A percentile compares a stretch with the other conserved stretches of the same genome.
Evolutionary conservation across 2,797 vertebrate species (phyloP).

Genomic region (Euthynnus affinis): DNA sequence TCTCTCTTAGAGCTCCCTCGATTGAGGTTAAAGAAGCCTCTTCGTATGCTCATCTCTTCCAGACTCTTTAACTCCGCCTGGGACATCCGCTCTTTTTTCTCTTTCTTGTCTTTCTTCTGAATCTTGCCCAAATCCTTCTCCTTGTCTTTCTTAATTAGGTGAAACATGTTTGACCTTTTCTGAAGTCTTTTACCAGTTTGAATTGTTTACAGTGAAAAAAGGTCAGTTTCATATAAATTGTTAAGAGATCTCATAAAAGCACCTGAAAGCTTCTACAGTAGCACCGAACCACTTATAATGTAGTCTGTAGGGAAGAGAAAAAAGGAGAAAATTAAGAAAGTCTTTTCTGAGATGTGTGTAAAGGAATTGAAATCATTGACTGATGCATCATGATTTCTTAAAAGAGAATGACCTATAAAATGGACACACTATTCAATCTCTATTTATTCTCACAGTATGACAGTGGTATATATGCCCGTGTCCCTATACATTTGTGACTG

Average conservation of each 20-base stretch:
- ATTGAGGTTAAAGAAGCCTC: conserved; percentile 95
- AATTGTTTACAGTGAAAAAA: conserved; percentile 21
- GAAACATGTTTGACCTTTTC: conserved; percentile 80
- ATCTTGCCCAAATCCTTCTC: conserved; percentile 82
- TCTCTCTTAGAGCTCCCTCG: conserved; percentile 92
- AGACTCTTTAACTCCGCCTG: conserved; percentile 85
- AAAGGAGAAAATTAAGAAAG: background rate
- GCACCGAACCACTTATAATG: background rate
- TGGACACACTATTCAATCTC: background rate
- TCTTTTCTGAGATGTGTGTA: background rate
- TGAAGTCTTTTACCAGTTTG: conserved; percentile 8
- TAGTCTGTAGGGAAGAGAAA: conserved; percentile 44
- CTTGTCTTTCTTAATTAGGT: conserved; percentile 87
- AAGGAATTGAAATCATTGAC: background rate
- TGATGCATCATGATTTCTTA: conserved; percentile 8
- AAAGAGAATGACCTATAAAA: background rate
- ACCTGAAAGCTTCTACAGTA: background rate
- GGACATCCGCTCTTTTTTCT: conserved; percentile 87
- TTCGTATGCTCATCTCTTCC: conserved; percentile 95
- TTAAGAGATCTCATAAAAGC: background rate
- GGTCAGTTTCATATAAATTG: conserved; percentile 11
- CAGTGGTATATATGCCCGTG: background rate
- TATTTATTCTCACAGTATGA: background rate
- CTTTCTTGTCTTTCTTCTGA: conserved; percentile 85
- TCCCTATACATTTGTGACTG: conserved; percentile 16